Evolutionary conservation across 2,113 vertebrate genomes (phyloP).

Genomic region (Urocynchramus pylzowi): DNA sequence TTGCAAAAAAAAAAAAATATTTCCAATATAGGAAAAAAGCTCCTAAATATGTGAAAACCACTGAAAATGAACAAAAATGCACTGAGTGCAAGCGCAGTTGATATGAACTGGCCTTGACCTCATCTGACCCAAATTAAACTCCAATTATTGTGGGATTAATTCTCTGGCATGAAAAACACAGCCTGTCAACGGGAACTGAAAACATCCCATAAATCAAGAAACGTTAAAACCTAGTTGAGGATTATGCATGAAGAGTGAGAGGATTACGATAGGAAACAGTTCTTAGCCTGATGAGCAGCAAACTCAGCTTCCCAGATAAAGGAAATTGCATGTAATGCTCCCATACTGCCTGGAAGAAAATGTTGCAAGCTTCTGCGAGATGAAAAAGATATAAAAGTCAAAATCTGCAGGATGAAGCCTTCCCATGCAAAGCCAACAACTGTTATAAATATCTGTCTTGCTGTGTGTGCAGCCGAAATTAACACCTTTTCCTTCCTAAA

Average conservation of each 20-base stretch:
- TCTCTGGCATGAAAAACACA: constrained; percentile 12
- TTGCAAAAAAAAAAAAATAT: background rate
- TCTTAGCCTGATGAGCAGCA: constrained; percentile 35
- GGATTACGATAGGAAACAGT: constrained; percentile 6
- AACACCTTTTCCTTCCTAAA: background rate
- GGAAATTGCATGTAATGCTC: constrained; percentile 23
- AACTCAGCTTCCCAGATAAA: constrained; percentile 24
- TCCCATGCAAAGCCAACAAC: constrained; percentile 30
- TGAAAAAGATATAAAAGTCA: constrained; percentile 14
- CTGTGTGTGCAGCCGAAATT: background rate
- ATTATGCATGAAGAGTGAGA: constrained; percentile 25
- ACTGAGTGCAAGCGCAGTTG: background rate
- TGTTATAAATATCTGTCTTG: background rate
- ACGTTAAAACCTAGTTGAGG: background rate
- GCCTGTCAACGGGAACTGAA: constrained; percentile 33
- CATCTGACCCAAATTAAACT: constrained; percentile 13
- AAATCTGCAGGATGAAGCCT: constrained; percentile 3
- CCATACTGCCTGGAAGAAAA: constrained; percentile 9
- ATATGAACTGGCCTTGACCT: background rate
- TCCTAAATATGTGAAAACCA: background rate
- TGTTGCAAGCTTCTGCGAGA: constrained; percentile 34
- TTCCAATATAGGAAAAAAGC: background rate
- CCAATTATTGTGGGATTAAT: background rate
- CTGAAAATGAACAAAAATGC: background rate
- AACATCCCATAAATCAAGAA: constrained; percentile 27